These are phyloP conservation scores for Penaeus vannamei DNA, from an alignment of 1,140 invertebrate genomes.

Conservation along the genomic window DNA sequence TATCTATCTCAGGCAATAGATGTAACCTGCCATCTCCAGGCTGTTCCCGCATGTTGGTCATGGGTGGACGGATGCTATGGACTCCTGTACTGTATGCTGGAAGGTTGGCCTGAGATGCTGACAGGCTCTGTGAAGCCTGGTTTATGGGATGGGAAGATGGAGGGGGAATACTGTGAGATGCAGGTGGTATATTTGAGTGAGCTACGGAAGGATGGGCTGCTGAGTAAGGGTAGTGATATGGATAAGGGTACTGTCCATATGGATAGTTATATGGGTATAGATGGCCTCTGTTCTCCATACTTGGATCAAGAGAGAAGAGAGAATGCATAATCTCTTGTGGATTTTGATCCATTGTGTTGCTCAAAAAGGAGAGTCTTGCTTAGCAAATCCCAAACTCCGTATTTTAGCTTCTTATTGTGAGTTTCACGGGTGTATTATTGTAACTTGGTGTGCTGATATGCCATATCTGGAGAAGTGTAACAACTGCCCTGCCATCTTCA, in stretches of 20 bases:
- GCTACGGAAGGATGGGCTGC: slow-evolving; percentile 37
- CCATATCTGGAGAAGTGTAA: too few species aligned
- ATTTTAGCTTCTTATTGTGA: too few species aligned
- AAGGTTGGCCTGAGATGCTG: slow-evolving; percentile 43
- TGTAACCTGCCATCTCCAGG: not conserved
- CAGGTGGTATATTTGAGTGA: slow-evolving; percentile 40
- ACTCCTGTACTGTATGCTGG: slow-evolving; percentile 46
- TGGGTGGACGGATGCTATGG: slow-evolving; percentile 45
- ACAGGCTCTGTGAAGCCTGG: slow-evolving; percentile 36
- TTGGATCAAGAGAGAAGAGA: slow-evolving; percentile 53
- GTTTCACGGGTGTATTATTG: too few species aligned
- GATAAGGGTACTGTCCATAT: slow-evolving; percentile 58
- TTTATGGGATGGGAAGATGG: slow-evolving; percentile 44
- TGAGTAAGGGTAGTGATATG: slow-evolving; percentile 49
- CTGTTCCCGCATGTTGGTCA: slow-evolving; percentile 30
- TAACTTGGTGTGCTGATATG: too few species aligned
- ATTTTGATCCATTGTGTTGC: slow-evolving; percentile 53
- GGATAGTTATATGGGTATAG: slow-evolving; percentile 57
- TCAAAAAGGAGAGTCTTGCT: too few species aligned
- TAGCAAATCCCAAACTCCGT: too few species aligned
- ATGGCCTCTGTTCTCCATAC: slow-evolving; percentile 47
- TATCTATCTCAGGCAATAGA: not conserved
- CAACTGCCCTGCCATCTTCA: too few species aligned
- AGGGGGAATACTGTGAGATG: slow-evolving; percentile 45
- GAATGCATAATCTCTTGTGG: slow-evolving; percentile 61